Percentiles rank a stretch among this genome's conserved stretches.
Conservation (phyloP, 2,888 invertebrate species). For the Coremacera marginata region DNA sequence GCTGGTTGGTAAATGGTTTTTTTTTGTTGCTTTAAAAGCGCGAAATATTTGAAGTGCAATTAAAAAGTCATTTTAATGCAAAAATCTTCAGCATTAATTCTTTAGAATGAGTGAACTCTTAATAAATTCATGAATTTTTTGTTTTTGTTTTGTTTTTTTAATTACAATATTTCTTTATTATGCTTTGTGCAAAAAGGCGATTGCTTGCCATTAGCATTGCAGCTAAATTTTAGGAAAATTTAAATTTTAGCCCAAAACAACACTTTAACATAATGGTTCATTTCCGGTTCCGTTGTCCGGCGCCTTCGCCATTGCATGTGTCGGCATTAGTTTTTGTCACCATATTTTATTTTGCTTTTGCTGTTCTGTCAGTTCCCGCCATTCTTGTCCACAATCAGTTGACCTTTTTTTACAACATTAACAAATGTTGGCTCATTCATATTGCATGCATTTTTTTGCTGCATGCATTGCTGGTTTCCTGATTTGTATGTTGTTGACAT, state of each 20-base stretch:
- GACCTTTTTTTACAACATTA: slow-evolving; percentile 30
- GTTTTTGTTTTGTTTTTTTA: neutral
- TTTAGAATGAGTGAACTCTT: slow-evolving; percentile 36
- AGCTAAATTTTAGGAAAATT: neutral
- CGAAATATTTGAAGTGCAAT: slow-evolving; percentile 37
- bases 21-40: neutral
- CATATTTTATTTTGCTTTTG: neutral
- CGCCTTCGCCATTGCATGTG: neutral
- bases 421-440: slow-evolving; percentile 43
- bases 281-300: slow-evolving; percentile 1
- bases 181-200: no score
- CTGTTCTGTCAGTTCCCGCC: slow-evolving; percentile 9
- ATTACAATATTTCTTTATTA: neutral
- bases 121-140: slow-evolving; percentile 35
- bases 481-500: slow-evolving; percentile 40
- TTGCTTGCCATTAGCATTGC: no score
- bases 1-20: neutral
- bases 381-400: slow-evolving; percentile 6
- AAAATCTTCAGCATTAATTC: slow-evolving; percentile 38
- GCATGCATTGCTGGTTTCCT: neutral
- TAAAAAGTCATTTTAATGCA: slow-evolving; percentile 41
- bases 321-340: neutral
- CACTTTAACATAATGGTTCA: neutral
- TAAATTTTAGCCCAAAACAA: neutral
- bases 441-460: slow-evolving; percentile 32